Base-by-base conservation (phyloP, 1,140 invertebrate species). In the Apis laboriosa region DNA sequence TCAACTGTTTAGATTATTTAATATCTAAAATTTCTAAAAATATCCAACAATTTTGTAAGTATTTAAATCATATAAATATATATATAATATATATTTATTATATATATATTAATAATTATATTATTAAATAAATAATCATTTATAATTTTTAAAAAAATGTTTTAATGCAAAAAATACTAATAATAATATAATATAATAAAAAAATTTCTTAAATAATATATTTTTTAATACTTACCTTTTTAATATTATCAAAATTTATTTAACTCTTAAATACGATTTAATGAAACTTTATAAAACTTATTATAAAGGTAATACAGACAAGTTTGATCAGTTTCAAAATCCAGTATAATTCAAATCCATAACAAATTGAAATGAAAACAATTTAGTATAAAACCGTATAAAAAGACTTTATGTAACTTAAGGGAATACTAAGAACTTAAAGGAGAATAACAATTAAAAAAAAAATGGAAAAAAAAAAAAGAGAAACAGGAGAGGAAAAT, bases 281-380 rank as follows among this genome's bases (percentile, higher is more conserved):
- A 19, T 43, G 1, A 19, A 70, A 70, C 24, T 55, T 28, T 1
- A 19, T 43, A 67, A 28, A 75, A 49, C 49, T 66, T 56, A 79
- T 63, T 13, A 24, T 58, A 58, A 53, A 66, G 51, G 34, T 58
- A 82, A 77, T 55, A 68, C 12, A 76, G 8, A 70, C 53, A 63
- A 64, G 34, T 2, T 58, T 78, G 51, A n/a, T 74, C 24, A 5
- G 0, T 74, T 56, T 74, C 17, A 56, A 56, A 74, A 43, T 67
- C 49, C 43, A 81, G 19, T 80, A 63, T 80, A 80, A 80, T 80
- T 80, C 77, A 73, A 78, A 9, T 73, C 51, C 21, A 64, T 64
- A 64, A 80, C 58, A 80, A 73, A 53, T 80, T 73, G 19, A 21
- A 73, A 24, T n/a, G 28, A 73, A 80, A 80, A 73, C 68, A 72